Evolutionary conservation across 2,888 invertebrate species (phyloP).

Genomic region (Drosophila hamatofila): DNA sequence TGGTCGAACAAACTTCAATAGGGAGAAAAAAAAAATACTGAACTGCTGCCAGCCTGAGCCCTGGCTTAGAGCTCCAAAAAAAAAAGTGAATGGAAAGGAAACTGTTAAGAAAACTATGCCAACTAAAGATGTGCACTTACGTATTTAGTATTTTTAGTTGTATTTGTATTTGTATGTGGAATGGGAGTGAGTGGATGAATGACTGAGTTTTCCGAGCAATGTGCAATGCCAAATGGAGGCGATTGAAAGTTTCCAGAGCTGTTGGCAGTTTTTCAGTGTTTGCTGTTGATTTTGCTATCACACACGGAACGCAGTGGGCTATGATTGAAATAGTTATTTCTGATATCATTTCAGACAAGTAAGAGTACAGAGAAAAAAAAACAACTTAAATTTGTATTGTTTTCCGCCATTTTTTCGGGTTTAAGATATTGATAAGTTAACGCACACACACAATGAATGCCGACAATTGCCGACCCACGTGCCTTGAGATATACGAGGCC

Average conservation of each 20-base stretch:
- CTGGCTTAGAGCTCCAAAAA: conserved; percentile 20
- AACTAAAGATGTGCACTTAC: conserved; percentile 34
- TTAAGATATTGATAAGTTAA: conserved; percentile 10
- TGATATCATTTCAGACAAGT: conserved; percentile 15
- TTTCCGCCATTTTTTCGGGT: not conserved
- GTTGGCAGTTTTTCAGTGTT: conserved; percentile 24
- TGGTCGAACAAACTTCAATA: conserved; percentile 22
- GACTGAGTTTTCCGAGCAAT: conserved; percentile 3
- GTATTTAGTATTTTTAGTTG: not conserved
- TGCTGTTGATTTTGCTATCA: conserved; percentile 37
- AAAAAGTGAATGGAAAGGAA: conserved; percentile 24
- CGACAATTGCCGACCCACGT: conserved; percentile 17
- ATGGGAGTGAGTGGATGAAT: conserved; percentile 7
- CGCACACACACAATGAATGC: conserved; percentile 21
- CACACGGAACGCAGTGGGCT: conserved; percentile 48
- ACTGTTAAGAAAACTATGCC: conserved; percentile 41
- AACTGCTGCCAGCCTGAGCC: conserved; percentile 17
- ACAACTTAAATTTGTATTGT: conserved; percentile 21
- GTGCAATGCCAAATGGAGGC: conserved; percentile 6
- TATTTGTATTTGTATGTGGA: not conserved
- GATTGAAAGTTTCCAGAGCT: conserved; percentile 36
- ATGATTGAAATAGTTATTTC: conserved; percentile 56
- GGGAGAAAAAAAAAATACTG: conserved; percentile 14
- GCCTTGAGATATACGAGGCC: conserved; percentile 24
- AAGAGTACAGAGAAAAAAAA: not conserved